A percentile compares a stretch with the other conserved stretches of the same genome.
Conservation (phyloP, 2,888 invertebrate genomes). For the Sycophila texana region DNA sequence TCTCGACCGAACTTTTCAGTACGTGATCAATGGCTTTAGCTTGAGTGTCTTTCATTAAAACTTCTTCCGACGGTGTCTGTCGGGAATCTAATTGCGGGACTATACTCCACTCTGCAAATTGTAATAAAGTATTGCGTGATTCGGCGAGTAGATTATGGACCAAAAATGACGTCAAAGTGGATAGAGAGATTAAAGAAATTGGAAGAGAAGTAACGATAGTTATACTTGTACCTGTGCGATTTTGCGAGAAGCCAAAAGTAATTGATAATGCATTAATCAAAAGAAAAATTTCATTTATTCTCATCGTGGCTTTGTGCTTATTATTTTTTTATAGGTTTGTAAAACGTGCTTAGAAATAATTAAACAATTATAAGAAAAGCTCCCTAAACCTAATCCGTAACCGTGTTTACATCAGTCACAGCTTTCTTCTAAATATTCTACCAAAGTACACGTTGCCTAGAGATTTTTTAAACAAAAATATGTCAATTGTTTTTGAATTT, state of each 20-base stretch:
- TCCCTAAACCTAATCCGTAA: no score
- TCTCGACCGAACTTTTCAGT: conserved; percentile 12
- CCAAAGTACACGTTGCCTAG: conserved; percentile 30
- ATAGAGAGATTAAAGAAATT: neutral
- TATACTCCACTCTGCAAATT: conserved; percentile 30
- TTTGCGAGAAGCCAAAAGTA: conserved; percentile 14
- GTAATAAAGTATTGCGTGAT: neutral
- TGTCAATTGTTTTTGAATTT: neutral
- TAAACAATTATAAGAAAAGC: no score
- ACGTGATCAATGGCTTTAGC: conserved; percentile 39
- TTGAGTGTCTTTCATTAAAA: conserved; percentile 38
- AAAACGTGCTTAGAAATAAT: no score
- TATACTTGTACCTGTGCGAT: conserved; percentile 37
- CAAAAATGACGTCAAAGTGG: neutral
- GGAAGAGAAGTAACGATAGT: neutral
- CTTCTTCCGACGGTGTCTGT: conserved; percentile 37
- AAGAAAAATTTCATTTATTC: conserved; percentile 14
- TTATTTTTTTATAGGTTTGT: neutral
- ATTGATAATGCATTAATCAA: neutral
- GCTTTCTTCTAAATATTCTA: no score
- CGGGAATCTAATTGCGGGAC: conserved; percentile 33
- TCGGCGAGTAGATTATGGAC: neutral
- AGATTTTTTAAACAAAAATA: conserved; percentile 17
- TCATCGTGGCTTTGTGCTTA: neutral
- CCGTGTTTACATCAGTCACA: no score